Evolutionary conservation across 2,797 vertebrate genomes (phyloP).

Genomic region (Enteromius anoplus): DNA sequence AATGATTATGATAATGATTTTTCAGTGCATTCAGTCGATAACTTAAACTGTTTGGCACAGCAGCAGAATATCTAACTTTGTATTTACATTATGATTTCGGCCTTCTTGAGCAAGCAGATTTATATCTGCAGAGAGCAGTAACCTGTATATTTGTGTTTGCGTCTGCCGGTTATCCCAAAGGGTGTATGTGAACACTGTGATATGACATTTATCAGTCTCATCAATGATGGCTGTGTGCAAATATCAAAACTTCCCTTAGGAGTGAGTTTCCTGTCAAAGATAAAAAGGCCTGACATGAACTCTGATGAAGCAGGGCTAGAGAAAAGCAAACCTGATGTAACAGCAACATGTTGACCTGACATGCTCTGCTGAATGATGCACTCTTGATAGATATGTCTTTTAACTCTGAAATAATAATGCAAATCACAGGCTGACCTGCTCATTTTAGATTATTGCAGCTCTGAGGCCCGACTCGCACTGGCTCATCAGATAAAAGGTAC

Average conservation of each 20-base stretch:
- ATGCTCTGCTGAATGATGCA: constrained; percentile 30
- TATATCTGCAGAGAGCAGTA: constrained; percentile 18
- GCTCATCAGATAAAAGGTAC: constrained; percentile 15
- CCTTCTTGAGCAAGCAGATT: background rate
- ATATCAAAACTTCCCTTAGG: constrained; percentile 21
- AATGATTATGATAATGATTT: constrained; percentile 3
- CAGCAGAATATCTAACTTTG: constrained; percentile 7
- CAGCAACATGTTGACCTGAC: constrained; percentile 31
- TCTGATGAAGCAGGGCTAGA: background rate
- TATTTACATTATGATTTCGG: constrained; percentile 9
- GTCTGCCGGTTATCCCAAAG: constrained; percentile 23
- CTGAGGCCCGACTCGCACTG: background rate
- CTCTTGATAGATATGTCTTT: constrained; percentile 24
- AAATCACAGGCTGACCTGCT: constrained; percentile 26
- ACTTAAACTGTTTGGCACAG: background rate
- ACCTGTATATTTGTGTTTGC: constrained; percentile 26
- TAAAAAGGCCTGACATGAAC: constrained; percentile 14
- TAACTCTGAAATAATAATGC: constrained; percentile 19
- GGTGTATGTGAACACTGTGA: constrained; percentile 4
- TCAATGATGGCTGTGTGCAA: constrained; percentile 22
- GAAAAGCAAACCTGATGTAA: constrained; percentile 24
- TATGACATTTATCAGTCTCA: constrained; percentile 45
- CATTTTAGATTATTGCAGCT: constrained; percentile 30
- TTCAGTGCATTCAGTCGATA: background rate
- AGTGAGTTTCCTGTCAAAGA: constrained; percentile 27